A percentile compares a stretch with the other conserved stretches of the same genome.
Conservation (phyloP, 2,113 vertebrate species). For the Sula dactylatra region DNA sequence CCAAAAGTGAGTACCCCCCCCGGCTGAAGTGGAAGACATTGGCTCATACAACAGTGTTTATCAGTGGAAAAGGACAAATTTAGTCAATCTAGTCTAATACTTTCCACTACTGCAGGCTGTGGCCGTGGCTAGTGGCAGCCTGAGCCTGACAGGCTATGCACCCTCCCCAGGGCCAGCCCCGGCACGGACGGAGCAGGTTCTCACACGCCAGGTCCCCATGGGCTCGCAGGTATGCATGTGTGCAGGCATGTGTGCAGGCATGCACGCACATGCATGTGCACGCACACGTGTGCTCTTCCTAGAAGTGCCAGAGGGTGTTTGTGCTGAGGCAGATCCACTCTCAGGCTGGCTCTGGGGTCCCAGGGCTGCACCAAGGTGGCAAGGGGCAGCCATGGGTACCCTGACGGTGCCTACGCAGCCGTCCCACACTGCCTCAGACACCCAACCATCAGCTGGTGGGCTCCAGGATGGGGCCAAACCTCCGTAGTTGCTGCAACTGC, state of each 20-base stretch:
- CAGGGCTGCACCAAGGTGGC: background rate
- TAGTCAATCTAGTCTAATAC: background rate
- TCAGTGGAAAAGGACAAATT: background rate
- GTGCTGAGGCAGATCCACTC: fast-evolving
- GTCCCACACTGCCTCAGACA: background rate
- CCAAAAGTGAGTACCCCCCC: background rate
- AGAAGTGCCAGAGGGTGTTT: background rate
- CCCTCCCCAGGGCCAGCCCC: fast-evolving
- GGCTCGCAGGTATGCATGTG: background rate
- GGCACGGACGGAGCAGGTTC: background rate
- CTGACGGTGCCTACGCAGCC: fast-evolving
- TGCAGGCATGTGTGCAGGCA: no score
- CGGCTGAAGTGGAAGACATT: background rate
- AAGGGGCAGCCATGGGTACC: background rate
- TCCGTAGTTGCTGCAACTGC: background rate
- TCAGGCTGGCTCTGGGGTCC: background rate
- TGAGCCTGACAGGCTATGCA: background rate
- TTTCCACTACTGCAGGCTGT: background rate
- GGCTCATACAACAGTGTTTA: background rate
- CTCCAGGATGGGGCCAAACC: background rate
- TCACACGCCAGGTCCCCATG: background rate
- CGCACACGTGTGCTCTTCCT: fast-evolving
- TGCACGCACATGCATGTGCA: no score
- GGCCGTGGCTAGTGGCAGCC: background rate
- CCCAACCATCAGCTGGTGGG: background rate